Conservation (phyloP, 2,113 vertebrate genomes). For the Rissa tridactyla region DNA sequence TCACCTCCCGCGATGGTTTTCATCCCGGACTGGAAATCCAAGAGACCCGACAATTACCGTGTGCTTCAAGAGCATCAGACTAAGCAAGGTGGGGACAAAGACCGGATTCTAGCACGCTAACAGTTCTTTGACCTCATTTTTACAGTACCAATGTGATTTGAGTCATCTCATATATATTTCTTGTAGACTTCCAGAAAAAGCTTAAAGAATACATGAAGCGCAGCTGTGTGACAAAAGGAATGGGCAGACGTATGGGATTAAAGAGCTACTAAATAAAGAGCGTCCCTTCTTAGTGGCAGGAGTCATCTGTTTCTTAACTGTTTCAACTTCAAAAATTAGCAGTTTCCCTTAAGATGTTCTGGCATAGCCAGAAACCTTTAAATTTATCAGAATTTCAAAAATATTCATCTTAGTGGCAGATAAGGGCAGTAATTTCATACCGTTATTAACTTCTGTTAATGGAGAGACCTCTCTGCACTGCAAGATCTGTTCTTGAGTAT, state of each 20-base stretch:
- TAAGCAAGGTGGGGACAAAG: background rate
- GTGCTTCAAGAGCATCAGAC: background rate
- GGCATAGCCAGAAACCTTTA: background rate
- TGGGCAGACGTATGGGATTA: background rate
- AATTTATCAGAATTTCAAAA: background rate
- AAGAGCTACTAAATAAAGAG: background rate
- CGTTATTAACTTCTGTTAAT: background rate
- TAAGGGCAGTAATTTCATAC: background rate
- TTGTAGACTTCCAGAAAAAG: background rate
- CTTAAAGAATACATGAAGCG: background rate
- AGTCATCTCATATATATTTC: background rate
- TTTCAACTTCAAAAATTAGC: background rate
- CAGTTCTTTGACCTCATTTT: background rate
- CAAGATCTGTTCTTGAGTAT: background rate
- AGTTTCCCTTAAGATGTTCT: background rate
- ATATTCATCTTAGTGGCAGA: background rate
- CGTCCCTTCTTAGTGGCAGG: background rate
- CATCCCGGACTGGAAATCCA: background rate
- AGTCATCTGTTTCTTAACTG: background rate
- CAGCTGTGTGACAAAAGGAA: background rate
- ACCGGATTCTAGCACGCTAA: background rate
- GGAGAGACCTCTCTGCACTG: background rate
- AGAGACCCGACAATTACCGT: rapidly evolving
- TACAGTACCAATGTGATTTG: background rate
- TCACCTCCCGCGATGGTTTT: rapidly evolving